Percentiles rank a stretch among this genome's conserved stretches.
Evolutionary conservation across 2,797 vertebrate species (phyloP).

Genomic region (Monodelphis domestica): DNA sequence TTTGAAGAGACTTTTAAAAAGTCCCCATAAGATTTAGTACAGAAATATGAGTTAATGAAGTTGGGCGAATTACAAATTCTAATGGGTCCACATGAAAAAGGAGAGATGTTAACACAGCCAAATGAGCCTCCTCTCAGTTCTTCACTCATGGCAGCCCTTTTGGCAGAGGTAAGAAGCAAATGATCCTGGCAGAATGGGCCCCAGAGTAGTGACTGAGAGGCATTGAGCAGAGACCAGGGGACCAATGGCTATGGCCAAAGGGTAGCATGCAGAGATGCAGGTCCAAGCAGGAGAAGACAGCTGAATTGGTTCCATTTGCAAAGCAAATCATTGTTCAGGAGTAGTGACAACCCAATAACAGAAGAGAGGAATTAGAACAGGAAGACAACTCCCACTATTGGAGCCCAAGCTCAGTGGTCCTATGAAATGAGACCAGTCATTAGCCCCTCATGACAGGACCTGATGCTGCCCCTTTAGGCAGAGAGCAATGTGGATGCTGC

Average conservation of each 20-base stretch:
- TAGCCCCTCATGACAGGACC: background rate
- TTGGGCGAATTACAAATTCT: background rate
- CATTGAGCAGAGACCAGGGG: background rate
- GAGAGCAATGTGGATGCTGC: background rate
- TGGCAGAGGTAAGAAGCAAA: background rate
- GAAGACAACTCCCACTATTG: background rate
- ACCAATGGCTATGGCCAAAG: background rate
- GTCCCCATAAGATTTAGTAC: background rate
- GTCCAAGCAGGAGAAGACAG: background rate
- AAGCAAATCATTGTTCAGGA: background rate
- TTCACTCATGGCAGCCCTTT: background rate
- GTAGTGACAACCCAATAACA: background rate
- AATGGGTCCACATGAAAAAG: background rate
- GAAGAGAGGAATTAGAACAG: background rate
- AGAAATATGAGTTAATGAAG: background rate
- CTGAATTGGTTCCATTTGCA: background rate
- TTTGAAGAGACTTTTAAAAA: background rate
- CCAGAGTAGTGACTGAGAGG: background rate
- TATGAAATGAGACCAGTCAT: background rate
- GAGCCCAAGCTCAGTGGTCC: background rate
- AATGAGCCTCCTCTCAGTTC: background rate
- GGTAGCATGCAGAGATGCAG: background rate
- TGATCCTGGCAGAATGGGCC: background rate
- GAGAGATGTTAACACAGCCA: background rate
- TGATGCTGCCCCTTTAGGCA: background rate